Conservation (phyloP, 2,888 invertebrate genomes). For the Sipunculus nudus region DNA sequence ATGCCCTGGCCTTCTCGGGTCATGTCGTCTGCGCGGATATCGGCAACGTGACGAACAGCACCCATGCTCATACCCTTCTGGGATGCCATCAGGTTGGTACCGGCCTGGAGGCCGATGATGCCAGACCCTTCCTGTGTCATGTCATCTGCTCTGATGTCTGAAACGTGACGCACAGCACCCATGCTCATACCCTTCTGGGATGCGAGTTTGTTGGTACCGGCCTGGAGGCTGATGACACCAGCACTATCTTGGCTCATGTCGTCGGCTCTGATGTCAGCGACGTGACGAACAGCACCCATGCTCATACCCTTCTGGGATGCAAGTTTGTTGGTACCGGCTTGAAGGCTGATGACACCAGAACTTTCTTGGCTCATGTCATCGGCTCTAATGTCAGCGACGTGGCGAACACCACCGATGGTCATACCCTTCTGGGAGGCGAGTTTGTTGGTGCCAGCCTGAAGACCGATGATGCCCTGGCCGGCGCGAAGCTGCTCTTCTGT, state of each 20-base stretch:
- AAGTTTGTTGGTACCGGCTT: constrained; percentile 60
- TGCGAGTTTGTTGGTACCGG: constrained; percentile 61
- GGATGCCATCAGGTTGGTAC: constrained; percentile 61
- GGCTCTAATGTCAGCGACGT: constrained; percentile 41
- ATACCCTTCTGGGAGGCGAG: constrained; percentile 60
- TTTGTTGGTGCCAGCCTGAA: constrained; percentile 60
- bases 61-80: constrained; percentile 63
- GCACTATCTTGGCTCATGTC: constrained; percentile 50
- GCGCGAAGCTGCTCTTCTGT: constrained; percentile 57
- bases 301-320: constrained; percentile 62
- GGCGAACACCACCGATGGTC: constrained; percentile 56
- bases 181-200: constrained; percentile 62
- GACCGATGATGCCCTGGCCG: constrained; percentile 52
- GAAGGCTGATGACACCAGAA: constrained; percentile 47
- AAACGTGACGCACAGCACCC: constrained; percentile 58
- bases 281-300: constrained; percentile 60
- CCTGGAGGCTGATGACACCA: constrained; percentile 55
- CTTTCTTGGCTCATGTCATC: constrained; percentile 29
- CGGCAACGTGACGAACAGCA: constrained; percentile 51
- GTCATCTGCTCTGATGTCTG: constrained; percentile 62
- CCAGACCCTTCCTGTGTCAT: constrained; percentile 49
- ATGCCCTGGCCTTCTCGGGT: constrained; percentile 16
- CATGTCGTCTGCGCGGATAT: constrained; percentile 31
- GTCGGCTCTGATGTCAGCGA: constrained; percentile 61
- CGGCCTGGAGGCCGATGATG: constrained; percentile 59